Conservation (phyloP, 1,140 invertebrate species). For the Plectrocnemia conspersa region DNA sequence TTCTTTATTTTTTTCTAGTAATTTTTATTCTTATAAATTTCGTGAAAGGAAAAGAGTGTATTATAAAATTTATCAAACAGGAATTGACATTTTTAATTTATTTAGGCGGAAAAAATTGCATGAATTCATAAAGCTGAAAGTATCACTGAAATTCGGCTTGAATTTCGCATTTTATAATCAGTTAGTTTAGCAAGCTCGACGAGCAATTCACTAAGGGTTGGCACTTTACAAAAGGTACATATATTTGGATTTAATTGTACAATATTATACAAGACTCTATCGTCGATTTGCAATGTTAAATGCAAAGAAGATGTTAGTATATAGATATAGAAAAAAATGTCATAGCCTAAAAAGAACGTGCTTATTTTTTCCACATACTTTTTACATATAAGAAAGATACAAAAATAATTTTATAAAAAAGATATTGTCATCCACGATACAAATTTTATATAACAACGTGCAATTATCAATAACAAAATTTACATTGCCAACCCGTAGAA, state of each 20-base stretch:
- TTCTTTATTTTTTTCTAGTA: conserved; percentile 21
- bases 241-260: conserved; percentile 3
- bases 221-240: conserved; percentile 24
- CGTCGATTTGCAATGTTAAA: neutral
- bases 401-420: conserved; percentile 18
- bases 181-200: conserved; percentile 22
- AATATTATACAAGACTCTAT: neutral
- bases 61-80: conserved; percentile 8
- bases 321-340: too few relatives aligned
- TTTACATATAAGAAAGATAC: conserved; percentile 9
- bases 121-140: conserved; percentile 33
- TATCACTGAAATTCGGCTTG: conserved; percentile 35
- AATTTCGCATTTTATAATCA: conserved; percentile 34
- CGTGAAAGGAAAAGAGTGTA: too few relatives aligned
- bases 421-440: conserved; percentile 23
- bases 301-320: too few relatives aligned
- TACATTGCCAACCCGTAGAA: conserved; percentile 24
- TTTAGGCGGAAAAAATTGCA: conserved; percentile 33
- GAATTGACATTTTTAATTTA: conserved; percentile 23
- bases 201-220: conserved; percentile 31
- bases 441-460: conserved; percentile 4
- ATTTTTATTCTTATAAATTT: conserved; percentile 3
- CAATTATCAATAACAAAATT: conserved; percentile 6
- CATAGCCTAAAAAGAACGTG: too few relatives aligned
- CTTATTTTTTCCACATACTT: too few relatives aligned